These are phyloP conservation scores for Drepana arcuata DNA, from an alignment of 1,140 invertebrate species.

Conservation along the genomic window DNA sequence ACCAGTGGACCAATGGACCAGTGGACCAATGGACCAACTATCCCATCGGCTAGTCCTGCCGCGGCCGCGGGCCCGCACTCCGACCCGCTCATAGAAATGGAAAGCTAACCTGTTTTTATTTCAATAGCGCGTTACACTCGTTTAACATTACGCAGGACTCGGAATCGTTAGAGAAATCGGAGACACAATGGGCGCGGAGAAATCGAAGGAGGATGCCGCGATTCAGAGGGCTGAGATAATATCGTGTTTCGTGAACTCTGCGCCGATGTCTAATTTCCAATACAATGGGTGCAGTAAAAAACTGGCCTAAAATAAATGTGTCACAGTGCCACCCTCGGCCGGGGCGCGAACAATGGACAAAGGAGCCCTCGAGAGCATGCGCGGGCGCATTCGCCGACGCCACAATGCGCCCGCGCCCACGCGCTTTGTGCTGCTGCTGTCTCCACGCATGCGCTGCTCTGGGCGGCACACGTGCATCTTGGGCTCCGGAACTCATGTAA, in stretches of 20 bases:
- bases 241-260: constrained; percentile 61
- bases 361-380: constrained; percentile 29
- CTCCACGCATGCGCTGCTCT: constrained; percentile 31
- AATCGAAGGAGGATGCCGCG: constrained; percentile 44
- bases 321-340: constrained; percentile 64
- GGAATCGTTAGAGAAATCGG: constrained; percentile 19
- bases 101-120: constrained; percentile 60
- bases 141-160: constrained; percentile 20
- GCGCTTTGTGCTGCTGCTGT: constrained; percentile 38
- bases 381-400: constrained; percentile 36
- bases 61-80: constrained; percentile 30
- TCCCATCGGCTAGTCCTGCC: constrained; percentile 27
- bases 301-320: constrained; percentile 65
- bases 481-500: constrained; percentile 45
- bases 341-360: constrained; percentile 60
- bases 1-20: constrained; percentile 21
- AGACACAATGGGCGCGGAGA: constrained; percentile 33
- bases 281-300: constrained; percentile 65
- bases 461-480: constrained; percentile 41
- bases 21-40: constrained; percentile 53
- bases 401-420: constrained; percentile 63
- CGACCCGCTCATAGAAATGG: constrained; percentile 48
- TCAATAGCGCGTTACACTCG: constrained; percentile 30
- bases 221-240: constrained; percentile 44
- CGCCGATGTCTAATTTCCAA: constrained; percentile 64